These are phyloP conservation scores for Timema cristinae DNA, from an alignment of 2,888 invertebrate species.

Conservation along the genomic window DNA sequence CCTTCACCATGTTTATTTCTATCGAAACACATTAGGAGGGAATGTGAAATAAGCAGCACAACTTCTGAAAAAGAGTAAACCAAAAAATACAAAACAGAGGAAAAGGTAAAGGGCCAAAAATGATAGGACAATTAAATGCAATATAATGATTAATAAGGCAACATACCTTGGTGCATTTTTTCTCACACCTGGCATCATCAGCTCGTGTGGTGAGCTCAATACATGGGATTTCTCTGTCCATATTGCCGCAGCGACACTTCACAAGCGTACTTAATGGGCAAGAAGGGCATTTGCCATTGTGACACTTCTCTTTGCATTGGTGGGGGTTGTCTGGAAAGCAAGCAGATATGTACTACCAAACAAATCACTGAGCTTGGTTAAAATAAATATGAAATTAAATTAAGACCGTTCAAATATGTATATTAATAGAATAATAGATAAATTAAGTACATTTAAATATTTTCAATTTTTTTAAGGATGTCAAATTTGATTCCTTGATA, in stretches of 20 bases:
- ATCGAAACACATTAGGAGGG: too few relatives aligned
- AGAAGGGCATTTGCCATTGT: slow-evolving; percentile 70
- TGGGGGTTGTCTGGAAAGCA: slow-evolving; percentile 51
- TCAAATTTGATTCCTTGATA: too few relatives aligned
- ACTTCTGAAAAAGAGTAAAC: not conserved
- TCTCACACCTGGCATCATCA: slow-evolving; percentile 78
- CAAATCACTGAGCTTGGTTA: too few relatives aligned
- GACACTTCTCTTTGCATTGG: slow-evolving; percentile 62
- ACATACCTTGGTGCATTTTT: slow-evolving; percentile 78
- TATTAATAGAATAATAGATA: too few relatives aligned
- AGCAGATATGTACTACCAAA: too few relatives aligned
- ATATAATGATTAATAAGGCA: not conserved
- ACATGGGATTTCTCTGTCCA: slow-evolving; percentile 77
- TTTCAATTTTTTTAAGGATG: too few relatives aligned
- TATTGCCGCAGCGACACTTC: slow-evolving; percentile 81
- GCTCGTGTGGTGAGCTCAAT: slow-evolving; percentile 63
- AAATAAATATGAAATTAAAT: too few relatives aligned
- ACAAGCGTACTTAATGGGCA: slow-evolving; percentile 72
- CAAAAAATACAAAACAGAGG: not conserved
- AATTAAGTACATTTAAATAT: too few relatives aligned
- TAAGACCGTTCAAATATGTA: too few relatives aligned
- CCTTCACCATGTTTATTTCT: too few relatives aligned
- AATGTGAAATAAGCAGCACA: not conserved
- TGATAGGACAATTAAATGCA: not conserved
- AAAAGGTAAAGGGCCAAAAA: not conserved